phyloP scores from a whole-genome alignment of 2,113 vertebrate species.

The Gymnogyps californianus region DNA sequence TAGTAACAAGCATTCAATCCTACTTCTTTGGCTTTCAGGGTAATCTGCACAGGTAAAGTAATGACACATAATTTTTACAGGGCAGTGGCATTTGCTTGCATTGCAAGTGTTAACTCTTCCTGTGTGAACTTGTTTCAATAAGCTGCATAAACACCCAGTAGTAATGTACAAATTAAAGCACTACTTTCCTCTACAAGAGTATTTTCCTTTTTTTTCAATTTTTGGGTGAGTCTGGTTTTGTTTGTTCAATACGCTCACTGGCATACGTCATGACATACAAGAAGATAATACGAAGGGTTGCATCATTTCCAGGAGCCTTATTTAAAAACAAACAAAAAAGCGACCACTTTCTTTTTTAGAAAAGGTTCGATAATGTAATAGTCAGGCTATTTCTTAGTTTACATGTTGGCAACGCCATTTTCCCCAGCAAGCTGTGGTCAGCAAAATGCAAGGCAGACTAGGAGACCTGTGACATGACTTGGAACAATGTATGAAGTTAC shows the following conservation, averaged over 20 bases:
- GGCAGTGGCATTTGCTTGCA: background rate
- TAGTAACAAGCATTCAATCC: background rate
- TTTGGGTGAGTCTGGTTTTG: background rate
- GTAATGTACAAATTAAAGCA: background rate
- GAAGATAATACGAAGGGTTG: background rate
- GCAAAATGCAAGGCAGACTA: background rate
- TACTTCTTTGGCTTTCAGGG: background rate
- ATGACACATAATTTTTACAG: background rate
- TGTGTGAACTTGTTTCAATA: background rate
- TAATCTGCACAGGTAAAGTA: background rate
- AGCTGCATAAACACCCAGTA: background rate
- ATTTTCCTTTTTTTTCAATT: background rate
- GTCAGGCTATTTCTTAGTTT: background rate
- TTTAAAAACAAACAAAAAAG: background rate
- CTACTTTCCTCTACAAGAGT: background rate
- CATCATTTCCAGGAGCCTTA: background rate
- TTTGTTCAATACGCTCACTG: background rate
- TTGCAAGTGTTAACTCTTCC: background rate
- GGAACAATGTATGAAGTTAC: background rate
- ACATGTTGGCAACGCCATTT: background rate
- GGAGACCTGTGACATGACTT: background rate
- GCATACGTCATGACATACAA: too few species aligned
- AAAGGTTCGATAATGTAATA: background rate
- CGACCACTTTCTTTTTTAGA: background rate
- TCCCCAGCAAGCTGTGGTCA: background rate